phyloP scores from a whole-genome alignment of 2,797 vertebrate genomes.

The Enteromius mattozi region DNA sequence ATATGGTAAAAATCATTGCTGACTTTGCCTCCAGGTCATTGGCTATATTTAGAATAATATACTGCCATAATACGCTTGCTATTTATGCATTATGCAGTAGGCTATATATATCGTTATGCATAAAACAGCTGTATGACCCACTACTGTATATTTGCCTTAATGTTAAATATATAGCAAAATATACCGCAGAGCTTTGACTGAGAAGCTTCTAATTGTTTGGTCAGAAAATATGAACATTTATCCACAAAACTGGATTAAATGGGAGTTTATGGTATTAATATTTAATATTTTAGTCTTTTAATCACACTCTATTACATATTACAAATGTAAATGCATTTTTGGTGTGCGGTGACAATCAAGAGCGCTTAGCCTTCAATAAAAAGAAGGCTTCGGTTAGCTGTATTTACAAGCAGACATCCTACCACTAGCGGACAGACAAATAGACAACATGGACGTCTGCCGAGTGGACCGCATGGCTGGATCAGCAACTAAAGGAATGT shows the following conservation, averaged over 20 bases:
- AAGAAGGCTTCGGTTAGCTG: not conserved
- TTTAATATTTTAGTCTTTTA: not conserved
- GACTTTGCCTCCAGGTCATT: not conserved
- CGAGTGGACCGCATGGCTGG: constrained; percentile 9
- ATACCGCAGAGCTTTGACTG: not conserved
- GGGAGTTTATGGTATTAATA: not conserved
- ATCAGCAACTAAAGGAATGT: constrained; percentile 19
- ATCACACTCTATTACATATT: not conserved
- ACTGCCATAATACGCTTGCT: not conserved
- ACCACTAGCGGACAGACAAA: not conserved
- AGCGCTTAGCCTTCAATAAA: not conserved
- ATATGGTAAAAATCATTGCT: not conserved
- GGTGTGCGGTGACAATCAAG: not conserved
- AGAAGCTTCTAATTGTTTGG: not conserved
- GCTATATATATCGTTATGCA: not conserved
- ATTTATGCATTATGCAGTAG: not conserved
- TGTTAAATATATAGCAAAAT: not conserved
- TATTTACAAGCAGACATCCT: constrained; percentile 6
- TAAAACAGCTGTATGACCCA: not conserved
- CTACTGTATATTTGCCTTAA: not conserved
- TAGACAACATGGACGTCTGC: constrained; percentile 27
- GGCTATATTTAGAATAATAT: not conserved
- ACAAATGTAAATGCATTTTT: not conserved
- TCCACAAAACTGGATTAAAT: not conserved
- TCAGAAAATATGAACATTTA: not conserved